Base-by-base conservation (phyloP, 1,140 invertebrate genomes). In the Steinernema feltiae region DNA sequence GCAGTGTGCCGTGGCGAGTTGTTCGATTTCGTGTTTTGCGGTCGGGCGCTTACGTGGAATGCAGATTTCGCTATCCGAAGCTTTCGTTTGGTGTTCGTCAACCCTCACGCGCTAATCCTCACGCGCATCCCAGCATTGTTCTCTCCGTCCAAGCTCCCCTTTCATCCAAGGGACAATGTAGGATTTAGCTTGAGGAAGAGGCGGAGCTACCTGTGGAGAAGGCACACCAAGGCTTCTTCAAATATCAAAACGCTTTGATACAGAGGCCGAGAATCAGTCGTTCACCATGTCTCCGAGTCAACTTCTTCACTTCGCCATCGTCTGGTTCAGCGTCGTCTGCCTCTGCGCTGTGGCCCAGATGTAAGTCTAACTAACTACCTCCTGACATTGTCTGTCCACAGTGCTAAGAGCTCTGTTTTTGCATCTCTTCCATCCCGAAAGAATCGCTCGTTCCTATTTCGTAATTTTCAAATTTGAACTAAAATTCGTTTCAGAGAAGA, bases 141-240 rank as follows among this genome's bases (percentile, higher is more conserved):
- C 24, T 63, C 24, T 27, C 53, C 53, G 24, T 21, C 24, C 7
- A 41, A 18, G 35, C 35, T 7, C 35, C 35, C 18, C 35, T 41
- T 7, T 18, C 7, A 7, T 41, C 7, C 35, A 7, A 18, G 18
- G 53, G 53, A 63, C 53, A 63, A 63, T 15, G 53, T 3, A 7
- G 53, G 53, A 63, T 63, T 17, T 63, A 63, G 35, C 24, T 63
- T 27, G 12, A 63, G 24, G 53, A 63, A 63, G 53, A 21, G 53
- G 53, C 24, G 53, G 53, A 27, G 24, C 53, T 63, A 63, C 53
- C 53, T 63, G 53, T 27, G 53, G 24, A 63, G 53, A 63, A 63
- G 53, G 24, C 12, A 7, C 41, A 46, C 7, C 41, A 21, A 41
- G 35, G 7, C 35, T 7, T 21, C 12, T 63, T 15, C 24, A 27